Evolutionary conservation across 2,888 invertebrate genomes (phyloP).

Genomic region (Camptogramma bilineatum): DNA sequence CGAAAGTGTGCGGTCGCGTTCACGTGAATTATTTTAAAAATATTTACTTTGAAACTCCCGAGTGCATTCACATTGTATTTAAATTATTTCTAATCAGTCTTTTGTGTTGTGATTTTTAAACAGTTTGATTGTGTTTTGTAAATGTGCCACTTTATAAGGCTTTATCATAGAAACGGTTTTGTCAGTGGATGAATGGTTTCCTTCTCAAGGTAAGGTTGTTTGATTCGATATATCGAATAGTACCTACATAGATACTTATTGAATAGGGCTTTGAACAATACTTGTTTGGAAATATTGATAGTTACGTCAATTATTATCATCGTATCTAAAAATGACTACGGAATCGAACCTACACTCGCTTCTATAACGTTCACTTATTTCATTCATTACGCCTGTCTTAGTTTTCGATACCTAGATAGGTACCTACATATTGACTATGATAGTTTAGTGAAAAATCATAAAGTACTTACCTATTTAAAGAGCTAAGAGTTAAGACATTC

Average conservation of each 20-base stretch:
- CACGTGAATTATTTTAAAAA: slow-evolving; percentile 5
- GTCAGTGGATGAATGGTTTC: slow-evolving; percentile 31
- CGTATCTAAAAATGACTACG: no score
- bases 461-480: no score
- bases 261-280: not conserved
- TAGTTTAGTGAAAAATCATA: no score
- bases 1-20: slow-evolving; percentile 46
- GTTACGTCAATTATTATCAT: not conserved
- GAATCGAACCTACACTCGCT: no score
- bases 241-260: not conserved
- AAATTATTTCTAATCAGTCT: slow-evolving; percentile 19
- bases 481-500: no score
- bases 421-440: no score
- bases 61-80: slow-evolving; percentile 30
- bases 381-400: no score
- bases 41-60: slow-evolving; percentile 13
- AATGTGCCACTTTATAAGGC: slow-evolving; percentile 27
- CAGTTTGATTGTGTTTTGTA: slow-evolving; percentile 28
- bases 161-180: slow-evolving; percentile 25
- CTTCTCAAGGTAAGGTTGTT: slow-evolving; percentile 27
- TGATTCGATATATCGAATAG: no score
- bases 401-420: no score
- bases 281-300: not conserved
- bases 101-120: slow-evolving; percentile 17
- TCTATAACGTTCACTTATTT: no score